These are phyloP conservation scores for Acronicta aceris DNA, from an alignment of 2,888 invertebrate species.

Conservation along the genomic window DNA sequence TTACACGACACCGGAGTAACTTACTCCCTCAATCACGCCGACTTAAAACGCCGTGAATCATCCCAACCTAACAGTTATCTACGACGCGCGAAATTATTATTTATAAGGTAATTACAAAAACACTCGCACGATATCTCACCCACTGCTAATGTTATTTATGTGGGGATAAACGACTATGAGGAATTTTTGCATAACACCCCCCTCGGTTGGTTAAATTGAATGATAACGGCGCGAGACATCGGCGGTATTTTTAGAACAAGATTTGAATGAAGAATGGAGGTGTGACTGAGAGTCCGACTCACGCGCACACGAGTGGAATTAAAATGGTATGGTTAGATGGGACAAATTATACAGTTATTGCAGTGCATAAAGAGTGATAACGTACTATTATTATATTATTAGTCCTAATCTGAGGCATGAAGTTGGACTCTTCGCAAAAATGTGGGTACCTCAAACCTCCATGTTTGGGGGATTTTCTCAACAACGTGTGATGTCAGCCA, in stretches of 20 bases:
- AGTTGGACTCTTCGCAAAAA: too few species aligned
- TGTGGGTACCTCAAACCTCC: too few species aligned
- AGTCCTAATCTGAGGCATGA: too few species aligned
- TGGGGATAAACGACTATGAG: conserved; percentile 83
- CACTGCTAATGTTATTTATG: conserved; percentile 85
- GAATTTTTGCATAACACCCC: conserved; percentile 86
- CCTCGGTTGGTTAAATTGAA: conserved; percentile 78
- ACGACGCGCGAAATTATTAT: conserved; percentile 85
- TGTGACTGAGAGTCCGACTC: too few species aligned
- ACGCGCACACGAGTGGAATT: too few species aligned
- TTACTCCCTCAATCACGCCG: conserved; percentile 44
- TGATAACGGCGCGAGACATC: conserved; percentile 69
- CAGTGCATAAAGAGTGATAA: too few species aligned
- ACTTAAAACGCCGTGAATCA: conserved; percentile 72
- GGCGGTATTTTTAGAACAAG: conserved; percentile 40
- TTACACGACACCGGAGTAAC: conserved; percentile 2
- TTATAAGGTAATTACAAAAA: conserved; percentile 89
- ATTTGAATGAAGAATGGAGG: conserved; percentile 12
- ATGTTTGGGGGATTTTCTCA: too few species aligned
- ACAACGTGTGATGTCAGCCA: too few species aligned
- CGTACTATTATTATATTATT: too few species aligned
- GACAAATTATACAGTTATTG: too few species aligned
- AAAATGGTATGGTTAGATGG: too few species aligned
- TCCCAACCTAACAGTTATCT: conserved; percentile 83
- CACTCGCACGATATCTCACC: conserved; percentile 83